Evolutionary conservation across 2,113 vertebrate species (phyloP).

Genomic region (Morone saxatilis): DNA sequence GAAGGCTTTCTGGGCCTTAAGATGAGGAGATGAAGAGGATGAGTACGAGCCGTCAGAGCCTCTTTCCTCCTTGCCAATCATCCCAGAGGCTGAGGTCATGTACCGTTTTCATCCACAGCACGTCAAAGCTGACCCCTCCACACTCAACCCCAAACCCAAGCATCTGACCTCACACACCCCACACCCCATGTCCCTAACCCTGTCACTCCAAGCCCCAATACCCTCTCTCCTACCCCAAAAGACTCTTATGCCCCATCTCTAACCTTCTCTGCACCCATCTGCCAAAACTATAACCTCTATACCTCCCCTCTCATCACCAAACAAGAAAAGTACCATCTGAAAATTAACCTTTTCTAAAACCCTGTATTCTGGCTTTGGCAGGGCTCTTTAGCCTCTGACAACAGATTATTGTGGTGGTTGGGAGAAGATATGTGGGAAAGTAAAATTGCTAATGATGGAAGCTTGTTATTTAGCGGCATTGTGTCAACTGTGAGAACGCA

Average conservation of each 20-base stretch:
- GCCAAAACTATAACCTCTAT: constrained; percentile 75
- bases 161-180: constrained; percentile 76
- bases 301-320: constrained; percentile 80
- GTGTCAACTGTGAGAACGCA: constrained; percentile 36
- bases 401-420: constrained; percentile 38
- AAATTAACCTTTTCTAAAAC: constrained; percentile 78
- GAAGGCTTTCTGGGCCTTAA: constrained; percentile 49
- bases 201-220: constrained; percentile 83
- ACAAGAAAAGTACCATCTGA: constrained; percentile 76
- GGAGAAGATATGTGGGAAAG: constrained; percentile 71
- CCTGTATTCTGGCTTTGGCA: constrained; percentile 60
- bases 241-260: constrained; percentile 63
- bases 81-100: constrained; percentile 68
- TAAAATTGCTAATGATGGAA: constrained; percentile 65
- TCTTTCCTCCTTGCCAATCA: constrained; percentile 79
- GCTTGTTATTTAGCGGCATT: constrained; percentile 30
- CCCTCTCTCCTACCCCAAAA: constrained; percentile 68
- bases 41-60: constrained; percentile 66
- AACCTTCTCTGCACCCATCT: constrained; percentile 78
- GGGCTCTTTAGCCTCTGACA: constrained; percentile 66
- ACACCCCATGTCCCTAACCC: constrained; percentile 81
- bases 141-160: constrained; percentile 58
- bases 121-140: constrained; percentile 69
- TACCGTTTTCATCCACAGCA: constrained; percentile 61
- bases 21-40: constrained; percentile 56